These are phyloP conservation scores for Catharus bicknelli DNA, from an alignment of 2,113 vertebrate species.

Conservation along the genomic window DNA sequence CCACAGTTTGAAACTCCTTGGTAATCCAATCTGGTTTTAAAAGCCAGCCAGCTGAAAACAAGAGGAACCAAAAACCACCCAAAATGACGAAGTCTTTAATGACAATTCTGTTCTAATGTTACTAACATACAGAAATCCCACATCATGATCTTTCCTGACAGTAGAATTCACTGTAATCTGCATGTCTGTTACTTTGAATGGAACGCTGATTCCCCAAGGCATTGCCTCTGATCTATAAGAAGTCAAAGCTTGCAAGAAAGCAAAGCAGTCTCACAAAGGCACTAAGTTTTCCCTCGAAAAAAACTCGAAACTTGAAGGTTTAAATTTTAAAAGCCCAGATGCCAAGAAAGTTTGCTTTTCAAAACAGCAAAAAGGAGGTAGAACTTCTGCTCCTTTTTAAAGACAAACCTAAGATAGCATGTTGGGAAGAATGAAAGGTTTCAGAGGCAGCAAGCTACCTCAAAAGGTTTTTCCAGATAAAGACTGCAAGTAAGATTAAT, in stretches of 20 bases:
- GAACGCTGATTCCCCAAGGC: constrained; percentile 23
- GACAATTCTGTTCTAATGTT: not conserved
- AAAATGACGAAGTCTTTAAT: not conserved
- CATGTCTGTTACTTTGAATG: not conserved
- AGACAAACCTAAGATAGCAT: not conserved
- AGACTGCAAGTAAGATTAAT: not conserved
- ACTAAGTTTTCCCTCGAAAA: constrained; percentile 1
- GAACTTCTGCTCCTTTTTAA: constrained; percentile 3
- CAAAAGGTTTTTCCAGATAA: not conserved
- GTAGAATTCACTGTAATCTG: not conserved
- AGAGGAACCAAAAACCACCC: not conserved
- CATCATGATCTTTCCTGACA: not conserved
- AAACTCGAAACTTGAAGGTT: not conserved
- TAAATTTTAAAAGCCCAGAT: constrained; percentile 22
- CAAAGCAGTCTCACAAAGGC: not conserved
- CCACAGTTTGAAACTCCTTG: not conserved
- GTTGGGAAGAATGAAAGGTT: not conserved
- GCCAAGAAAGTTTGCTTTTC: constrained; percentile 10
- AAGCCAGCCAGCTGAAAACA: not conserved
- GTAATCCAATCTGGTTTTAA: not conserved
- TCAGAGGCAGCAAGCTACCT: not conserved
- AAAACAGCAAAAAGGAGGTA: not conserved
- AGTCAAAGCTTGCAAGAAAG: not conserved
- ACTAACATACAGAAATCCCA: not conserved
- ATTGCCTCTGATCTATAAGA: not conserved